Base-by-base conservation (phyloP, 2,888 invertebrate species). In the Phaonia tiefii region DNA sequence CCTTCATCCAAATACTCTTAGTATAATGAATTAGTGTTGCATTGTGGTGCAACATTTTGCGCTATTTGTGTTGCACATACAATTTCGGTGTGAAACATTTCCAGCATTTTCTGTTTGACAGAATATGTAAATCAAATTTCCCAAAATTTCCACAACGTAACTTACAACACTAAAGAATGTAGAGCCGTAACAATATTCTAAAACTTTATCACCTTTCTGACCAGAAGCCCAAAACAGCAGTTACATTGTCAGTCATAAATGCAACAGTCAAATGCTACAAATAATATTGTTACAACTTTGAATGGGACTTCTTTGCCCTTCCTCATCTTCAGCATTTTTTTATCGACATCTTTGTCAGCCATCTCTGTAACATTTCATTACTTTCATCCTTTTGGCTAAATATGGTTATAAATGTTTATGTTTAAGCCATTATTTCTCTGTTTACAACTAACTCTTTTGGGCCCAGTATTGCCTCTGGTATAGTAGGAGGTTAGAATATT, bases 231-330 rank as follows among this genome's bases (percentile, higher is more conserved):
- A 51, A 51, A 20, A 10, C 51, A 51, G 44, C n/a, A 20, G 22
- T 17, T 20, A 51, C 17, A 20, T 17, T 1, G 22, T 17, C 17
- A 46, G 3, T 22, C 49, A 22, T 69, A 71, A 72, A 51, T 37
- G 60, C 60, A 72, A 72, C 72, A 67, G 39, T 67, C 49, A 72
- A 60, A 66, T 66, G 56, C 58, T 66, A 42, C 66, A 66, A 72
- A 72, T 72, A 58, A 77, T 73, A 63, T 67, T 60, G 72, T 77
- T 73, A 51, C 60, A 54, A 70, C 44, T 73, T 73, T 54, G 67
- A 49, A 37, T 76, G 51, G 20, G 51, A 44, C 2, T 46, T 5
- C 46, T 46, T 13, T n/a, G 31, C 51, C 22, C 8, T 5, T 5
- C 4, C 37, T 44, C 26, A 63, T 72, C 7, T 31, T 37, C 22